These are phyloP conservation scores for Atta cephalotes DNA, from an alignment of 1,140 invertebrate species.

Conservation along the genomic window DNA sequence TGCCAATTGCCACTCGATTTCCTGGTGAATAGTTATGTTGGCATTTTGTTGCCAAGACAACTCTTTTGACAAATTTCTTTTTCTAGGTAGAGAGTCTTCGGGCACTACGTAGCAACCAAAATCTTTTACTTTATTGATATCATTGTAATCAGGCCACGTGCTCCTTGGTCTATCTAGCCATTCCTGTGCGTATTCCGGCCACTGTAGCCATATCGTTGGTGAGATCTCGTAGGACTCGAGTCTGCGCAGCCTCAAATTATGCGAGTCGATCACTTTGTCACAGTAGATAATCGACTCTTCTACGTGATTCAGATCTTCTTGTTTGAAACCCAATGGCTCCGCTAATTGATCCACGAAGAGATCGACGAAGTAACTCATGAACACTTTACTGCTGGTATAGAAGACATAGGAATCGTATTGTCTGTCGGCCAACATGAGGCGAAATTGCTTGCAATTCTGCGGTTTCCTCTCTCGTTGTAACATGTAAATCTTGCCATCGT, in stretches of 20 bases:
- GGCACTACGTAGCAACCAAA: slow-evolving; percentile 90
- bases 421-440: slow-evolving; percentile 82
- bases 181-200: slow-evolving; percentile 89
- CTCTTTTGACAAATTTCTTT: slow-evolving; percentile 61
- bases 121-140: slow-evolving; percentile 89
- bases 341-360: slow-evolving; percentile 87
- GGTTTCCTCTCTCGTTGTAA: slow-evolving; percentile 65
- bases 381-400: slow-evolving; percentile 88
- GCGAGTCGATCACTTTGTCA: slow-evolving; percentile 79
- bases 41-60: background rate
- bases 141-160: slow-evolving; percentile 89
- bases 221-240: slow-evolving; percentile 87
- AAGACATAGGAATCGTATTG: slow-evolving; percentile 84
- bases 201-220: slow-evolving; percentile 88
- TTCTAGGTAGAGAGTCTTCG: slow-evolving; percentile 88
- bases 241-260: slow-evolving; percentile 73
- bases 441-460: slow-evolving; percentile 82
- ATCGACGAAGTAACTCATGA: slow-evolving; percentile 89
- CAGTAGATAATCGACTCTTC: slow-evolving; percentile 88
- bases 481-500: slow-evolving; percentile 78
- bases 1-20: slow-evolving; percentile 91
- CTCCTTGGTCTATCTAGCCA: slow-evolving; percentile 88
- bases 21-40: slow-evolving; percentile 84
- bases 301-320: slow-evolving; percentile 84
- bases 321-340: slow-evolving; percentile 85